Conservation (phyloP, 2,797 vertebrate species). For the Pseudochaenichthys georgianus region DNA sequence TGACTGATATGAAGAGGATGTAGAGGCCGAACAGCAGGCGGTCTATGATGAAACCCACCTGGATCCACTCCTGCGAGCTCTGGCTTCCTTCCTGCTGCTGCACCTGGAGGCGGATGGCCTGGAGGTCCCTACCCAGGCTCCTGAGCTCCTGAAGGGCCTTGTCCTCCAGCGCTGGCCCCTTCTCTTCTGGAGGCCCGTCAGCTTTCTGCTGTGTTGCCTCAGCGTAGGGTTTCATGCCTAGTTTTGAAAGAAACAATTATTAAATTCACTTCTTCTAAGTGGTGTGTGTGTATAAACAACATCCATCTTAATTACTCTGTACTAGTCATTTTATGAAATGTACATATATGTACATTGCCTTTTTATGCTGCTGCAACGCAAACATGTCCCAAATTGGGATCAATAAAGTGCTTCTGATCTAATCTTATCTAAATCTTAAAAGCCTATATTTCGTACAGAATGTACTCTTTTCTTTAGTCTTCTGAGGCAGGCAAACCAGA, state of each 20-base stretch:
- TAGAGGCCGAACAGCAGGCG: slow-evolving; percentile 83
- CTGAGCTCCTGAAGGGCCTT: slow-evolving; percentile 72
- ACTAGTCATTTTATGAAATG: background rate
- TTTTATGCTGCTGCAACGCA: no score
- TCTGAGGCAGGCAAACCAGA: slow-evolving; percentile 64
- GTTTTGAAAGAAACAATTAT: background rate
- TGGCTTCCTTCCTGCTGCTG: slow-evolving; percentile 56
- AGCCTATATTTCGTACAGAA: no score
- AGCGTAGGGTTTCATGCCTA: slow-evolving; percentile 35
- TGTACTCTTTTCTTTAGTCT: slow-evolving; percentile 22
- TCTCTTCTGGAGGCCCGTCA: background rate
- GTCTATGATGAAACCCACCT: slow-evolving; percentile 82
- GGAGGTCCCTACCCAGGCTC: slow-evolving; percentile 71
- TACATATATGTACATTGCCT: no score
- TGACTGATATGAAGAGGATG: slow-evolving; percentile 80
- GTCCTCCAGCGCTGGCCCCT: slow-evolving; percentile 13
- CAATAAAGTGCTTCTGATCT: no score
- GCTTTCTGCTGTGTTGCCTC: slow-evolving; percentile 3
- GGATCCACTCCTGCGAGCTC: slow-evolving; percentile 77
- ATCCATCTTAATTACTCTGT: background rate
- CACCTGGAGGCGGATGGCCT: slow-evolving; percentile 70
- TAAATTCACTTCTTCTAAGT: background rate
- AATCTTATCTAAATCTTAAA: no score
- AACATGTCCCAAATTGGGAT: no score
- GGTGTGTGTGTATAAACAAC: background rate